A percentile compares a stretch with the other conserved stretches of the same genome.
Evolutionary conservation across 2,888 invertebrate species (phyloP).

Genomic region (Acleris holmiana): DNA sequence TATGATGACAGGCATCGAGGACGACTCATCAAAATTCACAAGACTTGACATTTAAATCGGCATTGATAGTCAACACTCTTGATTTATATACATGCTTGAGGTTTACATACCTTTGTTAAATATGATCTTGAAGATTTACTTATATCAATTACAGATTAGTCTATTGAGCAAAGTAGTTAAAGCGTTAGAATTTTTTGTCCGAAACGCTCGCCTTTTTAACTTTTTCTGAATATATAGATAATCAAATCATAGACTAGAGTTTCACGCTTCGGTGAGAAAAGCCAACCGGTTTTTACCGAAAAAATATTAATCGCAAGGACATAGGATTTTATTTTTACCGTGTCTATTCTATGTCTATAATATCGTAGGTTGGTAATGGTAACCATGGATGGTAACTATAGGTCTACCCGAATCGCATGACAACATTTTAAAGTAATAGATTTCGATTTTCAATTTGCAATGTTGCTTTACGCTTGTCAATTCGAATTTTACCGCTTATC

Average conservation of each 20-base stretch:
- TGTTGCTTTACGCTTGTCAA: too few relatives aligned
- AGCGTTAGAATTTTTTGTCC: conserved; percentile 57
- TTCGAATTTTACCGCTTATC: too few relatives aligned
- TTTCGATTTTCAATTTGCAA: too few relatives aligned
- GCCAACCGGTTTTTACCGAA: conserved; percentile 11
- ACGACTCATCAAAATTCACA: conserved; percentile 67
- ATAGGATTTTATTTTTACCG: too few relatives aligned
- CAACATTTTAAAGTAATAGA: too few relatives aligned
- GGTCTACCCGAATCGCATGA: too few relatives aligned
- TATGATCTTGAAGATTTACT: conserved; percentile 45
- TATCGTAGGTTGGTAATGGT: too few relatives aligned
- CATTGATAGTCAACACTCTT: conserved; percentile 36
- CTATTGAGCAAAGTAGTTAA: conserved; percentile 47
- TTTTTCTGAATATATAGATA: conserved; percentile 33
- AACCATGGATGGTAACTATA: too few relatives aligned
- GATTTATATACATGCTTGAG: conserved; percentile 43
- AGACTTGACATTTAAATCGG: conserved; percentile 35
- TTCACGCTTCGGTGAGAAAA: conserved; percentile 8
- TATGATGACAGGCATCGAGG: conserved; percentile 58
- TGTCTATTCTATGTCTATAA: too few relatives aligned
- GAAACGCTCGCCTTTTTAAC: conserved; percentile 62
- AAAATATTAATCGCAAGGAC: background rate
- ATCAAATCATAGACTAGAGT: conserved; percentile 60
- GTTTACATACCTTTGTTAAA: conserved; percentile 55
- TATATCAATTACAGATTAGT: conserved; percentile 49